Base-by-base conservation (phyloP, 2,113 vertebrate species). In the Lagopus muta region DNA sequence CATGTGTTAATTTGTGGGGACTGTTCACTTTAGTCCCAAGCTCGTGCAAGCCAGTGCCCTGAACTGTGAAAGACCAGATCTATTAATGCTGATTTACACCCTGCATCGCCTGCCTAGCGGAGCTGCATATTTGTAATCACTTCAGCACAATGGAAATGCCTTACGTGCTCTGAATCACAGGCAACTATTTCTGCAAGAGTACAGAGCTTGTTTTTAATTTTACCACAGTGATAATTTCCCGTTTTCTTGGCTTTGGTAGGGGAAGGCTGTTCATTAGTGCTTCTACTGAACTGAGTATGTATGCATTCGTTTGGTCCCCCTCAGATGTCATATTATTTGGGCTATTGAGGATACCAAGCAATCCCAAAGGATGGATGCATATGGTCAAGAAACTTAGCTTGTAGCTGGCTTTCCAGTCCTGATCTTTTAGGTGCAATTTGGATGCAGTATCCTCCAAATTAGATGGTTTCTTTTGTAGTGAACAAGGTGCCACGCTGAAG, bases 291-390 rank as follows among this genome's bases (percentile, higher is more conserved):
- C 2, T 22, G 36, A 48, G 19, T 28, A 7, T 4, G 10, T 11
- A 12, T 0, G 0, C 42, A 52, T 1, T 1, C 6, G 58, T 48
- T 32, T 62, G n/a, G 1, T 73, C 86, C 69, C 45, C 12, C 25
- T 58, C 30, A 11, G 22, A n/a, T 90, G 57, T 61, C 30, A 16
- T 30, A 54, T 2, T 5, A 5, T 69, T 76, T 84, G 62, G 30
- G 32, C 40, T 45, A 76, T 2, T 36, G 36, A 20, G 40, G 48
- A 60, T 64, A 8, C 30, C 50, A 69, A 25, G 2, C 4, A 32
- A 13, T 19, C 36, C 22, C 25, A 47, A 69, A 76, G 69, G 8
- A 27, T n/a, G 17, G 3, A 42, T n/a, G 4, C 13, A 36, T 1
- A 4, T n/a, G 61, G 30, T 25, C 38, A 76, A 30, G 6, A 28